Base-by-base conservation (phyloP, 1,140 invertebrate genomes). In the Zelostemma sp. region DNA sequence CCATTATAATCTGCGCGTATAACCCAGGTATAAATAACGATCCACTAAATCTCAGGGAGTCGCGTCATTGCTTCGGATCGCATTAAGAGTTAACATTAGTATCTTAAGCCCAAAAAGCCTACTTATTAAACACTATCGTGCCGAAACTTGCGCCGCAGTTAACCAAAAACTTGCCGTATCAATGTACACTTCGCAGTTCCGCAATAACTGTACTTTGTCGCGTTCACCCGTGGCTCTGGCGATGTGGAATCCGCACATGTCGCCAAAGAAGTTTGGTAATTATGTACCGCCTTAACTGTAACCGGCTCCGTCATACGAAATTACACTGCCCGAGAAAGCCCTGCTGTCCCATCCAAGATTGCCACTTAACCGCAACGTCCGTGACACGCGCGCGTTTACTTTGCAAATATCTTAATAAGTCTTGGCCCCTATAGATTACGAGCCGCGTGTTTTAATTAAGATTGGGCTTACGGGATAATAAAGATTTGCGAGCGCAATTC, bases 181-280 rank as follows among this genome's bases (percentile, higher is more conserved):
- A 18, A 18, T 43, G 41, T 18, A 17, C 41, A 17, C 14, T 43
- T 43, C 6, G 14, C 17, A 43, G 14, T 43, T 17, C 41, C 41
- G 17, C 17, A 16, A 43, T 17, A 17, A 16, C 6, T 17, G 41
- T 17, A 18, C 41, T 43, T 43, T 43, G 41, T 43, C 11, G 35
- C 11, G 14, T 43, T 43, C 16, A 14, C 14, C 43, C 31, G 17
- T 12, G 45, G 25, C 21, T 48, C 40, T 41, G n/a, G 14, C 18
- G 48, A 57, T 41, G 46, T 31, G 49, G 50, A 58, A 46, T 43
- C 25, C 48, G 50, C 66, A 63, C 58, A 41, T 54, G 46, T 51
- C 56, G 25, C 55, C 56, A 41, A 47, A 53, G 49, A 63, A 69
- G 60, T 69, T 69, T 56, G 53, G 60, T 69, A 64, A 69, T 69